Conservation (phyloP, 2,888 invertebrate species). For the Tachina grossa region DNA sequence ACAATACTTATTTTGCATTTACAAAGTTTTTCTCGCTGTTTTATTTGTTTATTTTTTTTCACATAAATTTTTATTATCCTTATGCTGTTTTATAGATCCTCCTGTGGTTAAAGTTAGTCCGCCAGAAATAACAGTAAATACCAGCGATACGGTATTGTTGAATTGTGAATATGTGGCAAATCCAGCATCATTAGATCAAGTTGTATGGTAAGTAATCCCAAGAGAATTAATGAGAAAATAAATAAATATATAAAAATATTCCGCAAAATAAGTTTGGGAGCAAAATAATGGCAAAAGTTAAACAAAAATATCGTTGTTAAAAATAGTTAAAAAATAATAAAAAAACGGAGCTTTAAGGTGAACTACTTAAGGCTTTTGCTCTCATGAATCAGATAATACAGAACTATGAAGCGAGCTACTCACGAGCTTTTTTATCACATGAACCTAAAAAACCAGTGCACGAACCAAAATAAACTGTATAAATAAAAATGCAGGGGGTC, state of each 20-base stretch:
- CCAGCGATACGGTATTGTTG: conserved; percentile 88
- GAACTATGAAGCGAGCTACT: background rate
- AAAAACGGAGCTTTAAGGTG: background rate
- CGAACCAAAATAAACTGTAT: no score
- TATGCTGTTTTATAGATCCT: conserved; percentile 86
- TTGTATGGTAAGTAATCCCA: conserved; percentile 87
- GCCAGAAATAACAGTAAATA: conserved; percentile 90
- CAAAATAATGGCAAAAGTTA: conserved; percentile 1
- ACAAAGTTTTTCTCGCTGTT: conserved; percentile 15
- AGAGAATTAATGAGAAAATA: background rate
- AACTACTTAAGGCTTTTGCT: no score
- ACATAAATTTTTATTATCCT: conserved; percentile 21
- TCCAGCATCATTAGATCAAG: conserved; percentile 89
- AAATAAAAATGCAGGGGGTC: no score
- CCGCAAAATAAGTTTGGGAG: background rate
- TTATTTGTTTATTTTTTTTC: background rate
- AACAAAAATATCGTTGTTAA: background rate
- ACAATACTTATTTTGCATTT: background rate
- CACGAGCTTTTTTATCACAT: background rate
- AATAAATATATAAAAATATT: background rate
- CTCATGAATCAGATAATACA: no score
- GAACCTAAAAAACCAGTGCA: no score
- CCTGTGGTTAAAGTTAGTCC: conserved; percentile 91
- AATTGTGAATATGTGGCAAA: conserved; percentile 93
- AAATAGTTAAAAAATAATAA: background rate